Conservation (phyloP, 2,797 vertebrate genomes). For the Bovichtus diacanthus region DNA sequence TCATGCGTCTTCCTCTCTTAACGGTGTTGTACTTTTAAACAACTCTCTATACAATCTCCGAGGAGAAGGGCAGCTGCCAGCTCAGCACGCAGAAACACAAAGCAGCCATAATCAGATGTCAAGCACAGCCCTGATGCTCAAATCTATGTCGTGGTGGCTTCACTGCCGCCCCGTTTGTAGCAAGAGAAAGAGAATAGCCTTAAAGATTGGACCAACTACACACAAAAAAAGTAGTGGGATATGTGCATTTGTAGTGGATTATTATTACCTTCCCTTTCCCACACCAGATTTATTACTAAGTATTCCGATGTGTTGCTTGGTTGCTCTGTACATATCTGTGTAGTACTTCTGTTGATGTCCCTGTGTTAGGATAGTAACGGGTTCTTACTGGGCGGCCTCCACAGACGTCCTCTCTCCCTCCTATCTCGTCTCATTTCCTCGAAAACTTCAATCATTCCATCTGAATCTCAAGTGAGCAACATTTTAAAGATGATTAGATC, state of each 20-base stretch:
- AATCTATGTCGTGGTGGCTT: constrained; percentile 63
- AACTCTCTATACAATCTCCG: neutral
- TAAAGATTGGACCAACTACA: constrained; percentile 75
- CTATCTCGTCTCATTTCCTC: constrained; percentile 60
- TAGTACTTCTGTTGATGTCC: constrained; percentile 81
- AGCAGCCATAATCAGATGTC: constrained; percentile 75
- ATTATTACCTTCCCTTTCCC: constrained; percentile 69
- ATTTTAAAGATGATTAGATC: constrained; percentile 61
- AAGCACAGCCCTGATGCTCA: constrained; percentile 68
- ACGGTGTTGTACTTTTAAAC: neutral
- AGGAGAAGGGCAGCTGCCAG: constrained; percentile 70
- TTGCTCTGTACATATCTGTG: constrained; percentile 82
- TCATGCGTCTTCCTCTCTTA: neutral
- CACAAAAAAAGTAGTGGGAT: constrained; percentile 63
- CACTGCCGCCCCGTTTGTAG: constrained; percentile 66
- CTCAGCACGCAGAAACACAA: constrained; percentile 67
- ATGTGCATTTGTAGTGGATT: constrained; percentile 72
- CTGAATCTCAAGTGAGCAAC: constrained; percentile 44
- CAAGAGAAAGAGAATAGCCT: constrained; percentile 73
- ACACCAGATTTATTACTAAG: constrained; percentile 73
- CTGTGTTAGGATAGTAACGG: constrained; percentile 78
- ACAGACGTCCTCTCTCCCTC: constrained; percentile 68
- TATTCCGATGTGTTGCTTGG: constrained; percentile 78
- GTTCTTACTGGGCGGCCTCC: constrained; percentile 78
- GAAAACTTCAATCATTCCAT: constrained; percentile 84